Percentiles rank a stretch among this genome's conserved stretches.
Evolutionary conservation across 2,888 invertebrate species (phyloP).

Genomic region (Pedicia rivosa): DNA sequence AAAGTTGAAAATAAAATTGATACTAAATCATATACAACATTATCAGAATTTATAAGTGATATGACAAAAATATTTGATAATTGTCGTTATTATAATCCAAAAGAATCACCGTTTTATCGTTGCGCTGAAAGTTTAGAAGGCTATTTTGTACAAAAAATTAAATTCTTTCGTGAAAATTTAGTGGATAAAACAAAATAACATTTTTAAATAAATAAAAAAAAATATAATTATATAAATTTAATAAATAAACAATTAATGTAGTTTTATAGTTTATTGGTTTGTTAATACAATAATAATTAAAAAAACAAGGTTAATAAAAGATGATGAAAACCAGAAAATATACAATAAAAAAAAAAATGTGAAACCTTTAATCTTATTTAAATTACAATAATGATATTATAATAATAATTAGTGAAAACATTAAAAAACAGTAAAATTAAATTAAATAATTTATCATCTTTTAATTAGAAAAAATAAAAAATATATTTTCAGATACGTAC

Average conservation of each 20-base stretch:
- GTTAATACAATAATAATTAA: too few species aligned
- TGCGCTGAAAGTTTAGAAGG: slow-evolving; percentile 92
- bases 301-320: background rate
- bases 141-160: slow-evolving; percentile 88
- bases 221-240: background rate
- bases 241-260: too few species aligned
- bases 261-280: too few species aligned
- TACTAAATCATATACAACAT: slow-evolving; percentile 63
- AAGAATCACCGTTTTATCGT: slow-evolving; percentile 89
- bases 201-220: background rate
- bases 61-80: slow-evolving; percentile 98
- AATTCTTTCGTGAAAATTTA: slow-evolving; percentile 70
- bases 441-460: too few species aligned
- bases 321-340: background rate
- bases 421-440: too few species aligned
- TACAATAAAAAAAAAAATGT: background rate
- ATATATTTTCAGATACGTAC: too few species aligned
- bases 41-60: slow-evolving; percentile 93
- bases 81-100: slow-evolving; percentile 93
- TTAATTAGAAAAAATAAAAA: too few species aligned
- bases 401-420: too few species aligned
- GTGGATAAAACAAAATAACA: slow-evolving; percentile 25
- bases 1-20: slow-evolving; percentile 80
- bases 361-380: background rate
- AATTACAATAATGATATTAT: background rate